phyloP scores from a whole-genome alignment of 2,113 vertebrate genomes.

The Salminus brasiliensis region DNA sequence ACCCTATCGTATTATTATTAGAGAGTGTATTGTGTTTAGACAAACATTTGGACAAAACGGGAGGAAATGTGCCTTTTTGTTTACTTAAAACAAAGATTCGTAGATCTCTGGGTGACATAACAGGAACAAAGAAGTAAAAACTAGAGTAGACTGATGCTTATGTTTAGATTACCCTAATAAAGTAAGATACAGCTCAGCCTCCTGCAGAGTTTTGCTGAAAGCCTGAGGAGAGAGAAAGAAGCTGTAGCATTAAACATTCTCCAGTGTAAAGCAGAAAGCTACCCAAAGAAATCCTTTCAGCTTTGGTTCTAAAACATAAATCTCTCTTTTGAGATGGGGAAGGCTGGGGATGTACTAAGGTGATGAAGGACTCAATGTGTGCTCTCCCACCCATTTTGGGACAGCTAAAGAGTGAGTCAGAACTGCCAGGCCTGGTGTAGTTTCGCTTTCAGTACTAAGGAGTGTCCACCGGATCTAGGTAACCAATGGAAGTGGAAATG shows the following conservation, averaged over 20 bases:
- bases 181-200: slow-evolving; percentile 53
- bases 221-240: slow-evolving; percentile 40
- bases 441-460: too few species aligned
- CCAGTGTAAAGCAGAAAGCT: slow-evolving; percentile 64
- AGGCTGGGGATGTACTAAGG: slow-evolving; percentile 30
- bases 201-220: slow-evolving; percentile 50
- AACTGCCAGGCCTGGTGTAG: background rate
- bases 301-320: slow-evolving; percentile 67
- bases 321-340: slow-evolving; percentile 62
- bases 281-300: slow-evolving; percentile 70
- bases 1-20: too few species aligned
- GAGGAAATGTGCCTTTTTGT: too few species aligned
- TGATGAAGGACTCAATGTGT: slow-evolving; percentile 50
- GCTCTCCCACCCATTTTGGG: slow-evolving; percentile 58
- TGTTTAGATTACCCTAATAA: too few species aligned
- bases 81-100: too few species aligned
- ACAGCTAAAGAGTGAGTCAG: slow-evolving; percentile 61
- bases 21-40: too few species aligned
- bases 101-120: background rate
- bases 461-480: too few species aligned
- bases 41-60: too few species aligned
- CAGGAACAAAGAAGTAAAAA: background rate
- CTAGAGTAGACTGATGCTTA: slow-evolving; percentile 52
- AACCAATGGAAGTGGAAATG: too few species aligned
- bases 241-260: slow-evolving; percentile 64